These are phyloP conservation scores for Melikaiella ostensackeni DNA, from an alignment of 2,888 invertebrate species.

Conservation along the genomic window DNA sequence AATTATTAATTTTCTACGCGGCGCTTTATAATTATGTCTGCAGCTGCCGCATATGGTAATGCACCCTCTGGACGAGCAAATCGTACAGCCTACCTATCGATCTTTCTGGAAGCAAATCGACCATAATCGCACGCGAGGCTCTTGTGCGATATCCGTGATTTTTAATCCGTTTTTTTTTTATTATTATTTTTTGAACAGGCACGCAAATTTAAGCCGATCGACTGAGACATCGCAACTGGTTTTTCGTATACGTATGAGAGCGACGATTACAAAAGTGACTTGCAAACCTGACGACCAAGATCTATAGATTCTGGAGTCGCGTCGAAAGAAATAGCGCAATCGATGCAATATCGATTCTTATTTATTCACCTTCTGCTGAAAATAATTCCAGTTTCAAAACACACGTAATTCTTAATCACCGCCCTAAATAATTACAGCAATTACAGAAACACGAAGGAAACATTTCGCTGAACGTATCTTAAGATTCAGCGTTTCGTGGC, in stretches of 20 bases:
- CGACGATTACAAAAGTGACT: not conserved
- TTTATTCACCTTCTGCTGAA: not conserved
- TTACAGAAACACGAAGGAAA: conserved; percentile 12
- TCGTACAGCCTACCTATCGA: conserved; percentile 17
- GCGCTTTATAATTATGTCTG: conserved; percentile 27
- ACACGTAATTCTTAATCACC: not conserved
- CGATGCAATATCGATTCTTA: conserved; percentile 3
- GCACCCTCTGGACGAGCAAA: not conserved
- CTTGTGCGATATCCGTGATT: conserved; percentile 26
- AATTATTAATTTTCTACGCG: conserved; percentile 28
- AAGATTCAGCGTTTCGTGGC: not conserved
- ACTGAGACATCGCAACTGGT: conserved; percentile 4
- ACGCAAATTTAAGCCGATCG: conserved; percentile 7
- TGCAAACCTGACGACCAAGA: conserved; percentile 16
- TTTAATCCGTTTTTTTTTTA: not conserved
- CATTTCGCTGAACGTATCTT: not conserved
- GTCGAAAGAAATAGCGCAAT: not conserved
- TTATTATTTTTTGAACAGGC: not conserved
- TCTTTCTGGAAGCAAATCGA: conserved; percentile 26
- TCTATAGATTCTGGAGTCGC: not conserved
- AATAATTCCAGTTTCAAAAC: not conserved
- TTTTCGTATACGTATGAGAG: not conserved
- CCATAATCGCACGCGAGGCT: conserved; percentile 27
- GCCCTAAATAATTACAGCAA: conserved; percentile 1
- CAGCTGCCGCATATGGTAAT: conserved; percentile 38